Evolutionary conservation across 2,797 vertebrate species (phyloP).

Genomic region (Buphagus erythrorhynchus): DNA sequence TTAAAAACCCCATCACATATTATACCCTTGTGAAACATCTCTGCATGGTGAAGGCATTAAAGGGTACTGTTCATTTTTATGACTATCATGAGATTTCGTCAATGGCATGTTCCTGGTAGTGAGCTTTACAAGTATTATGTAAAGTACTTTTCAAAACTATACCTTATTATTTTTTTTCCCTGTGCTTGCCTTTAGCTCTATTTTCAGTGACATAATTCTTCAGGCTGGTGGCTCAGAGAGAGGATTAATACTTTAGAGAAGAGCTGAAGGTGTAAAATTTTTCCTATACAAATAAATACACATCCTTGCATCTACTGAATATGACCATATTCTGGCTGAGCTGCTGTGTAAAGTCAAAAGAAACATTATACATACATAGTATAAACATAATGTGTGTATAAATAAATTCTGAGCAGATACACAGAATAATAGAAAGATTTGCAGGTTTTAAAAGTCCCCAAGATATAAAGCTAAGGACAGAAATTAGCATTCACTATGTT

Average conservation of each 20-base stretch:
- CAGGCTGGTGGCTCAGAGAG: background rate
- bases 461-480: background rate
- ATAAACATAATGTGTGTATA: background rate
- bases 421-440: background rate
- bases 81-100: background rate
- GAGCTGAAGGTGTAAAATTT: background rate
- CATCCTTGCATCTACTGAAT: background rate
- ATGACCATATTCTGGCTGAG: background rate
- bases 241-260: background rate
- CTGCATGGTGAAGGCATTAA: background rate
- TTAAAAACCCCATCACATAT: background rate
- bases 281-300: background rate
- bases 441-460: background rate
- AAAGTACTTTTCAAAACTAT: background rate
- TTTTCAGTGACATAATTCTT: slow-evolving; percentile 20
- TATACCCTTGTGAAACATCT: background rate
- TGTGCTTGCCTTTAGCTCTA: background rate
- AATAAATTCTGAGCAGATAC: background rate
- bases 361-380: background rate
- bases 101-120: background rate
- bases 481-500: background rate
- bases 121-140: background rate
- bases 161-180: background rate
- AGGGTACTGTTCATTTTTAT: background rate
- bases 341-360: background rate